These are phyloP conservation scores for Epicauta chinensis DNA, from an alignment of 1,140 invertebrate genomes.

Conservation along the genomic window DNA sequence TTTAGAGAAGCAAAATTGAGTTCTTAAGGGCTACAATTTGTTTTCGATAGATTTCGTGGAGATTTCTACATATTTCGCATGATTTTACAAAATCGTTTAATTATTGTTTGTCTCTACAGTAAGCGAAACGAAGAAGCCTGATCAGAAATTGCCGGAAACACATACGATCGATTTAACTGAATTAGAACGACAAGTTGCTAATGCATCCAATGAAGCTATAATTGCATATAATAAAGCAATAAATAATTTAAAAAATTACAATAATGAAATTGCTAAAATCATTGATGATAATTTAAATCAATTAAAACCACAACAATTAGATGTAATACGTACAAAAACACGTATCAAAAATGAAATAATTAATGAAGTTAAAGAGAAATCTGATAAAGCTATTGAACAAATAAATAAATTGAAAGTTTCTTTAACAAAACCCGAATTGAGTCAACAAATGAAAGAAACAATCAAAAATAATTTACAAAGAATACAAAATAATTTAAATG, in stretches of 20 bases:
- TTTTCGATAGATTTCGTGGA: background rate
- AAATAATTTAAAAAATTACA: constrained; percentile 50
- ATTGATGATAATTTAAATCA: constrained; percentile 53
- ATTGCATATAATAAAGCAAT: constrained; percentile 51
- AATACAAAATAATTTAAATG: constrained; percentile 53
- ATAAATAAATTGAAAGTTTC: constrained; percentile 41
- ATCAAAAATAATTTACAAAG: constrained; percentile 52
- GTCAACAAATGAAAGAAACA: constrained; percentile 38
- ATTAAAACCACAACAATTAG: constrained; percentile 48
- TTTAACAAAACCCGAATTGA: constrained; percentile 34
- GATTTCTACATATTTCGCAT: no score
- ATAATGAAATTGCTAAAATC: constrained; percentile 53
- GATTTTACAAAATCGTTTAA: background rate
- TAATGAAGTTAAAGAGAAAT: constrained; percentile 47
- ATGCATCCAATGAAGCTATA: constrained; percentile 49
- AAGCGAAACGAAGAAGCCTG: constrained; percentile 27
- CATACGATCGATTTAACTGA: constrained; percentile 46
- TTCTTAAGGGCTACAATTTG: background rate
- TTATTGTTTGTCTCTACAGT: constrained; percentile 19
- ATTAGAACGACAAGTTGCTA: constrained; percentile 50
- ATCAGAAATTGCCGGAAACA: constrained; percentile 25
- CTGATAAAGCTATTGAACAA: constrained; percentile 36
- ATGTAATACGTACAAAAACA: constrained; percentile 53
- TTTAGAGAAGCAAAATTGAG: no score
- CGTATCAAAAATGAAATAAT: constrained; percentile 48